These are phyloP conservation scores for Cyanoliseus patagonus DNA, from an alignment of 2,113 vertebrate genomes.

Conservation along the genomic window DNA sequence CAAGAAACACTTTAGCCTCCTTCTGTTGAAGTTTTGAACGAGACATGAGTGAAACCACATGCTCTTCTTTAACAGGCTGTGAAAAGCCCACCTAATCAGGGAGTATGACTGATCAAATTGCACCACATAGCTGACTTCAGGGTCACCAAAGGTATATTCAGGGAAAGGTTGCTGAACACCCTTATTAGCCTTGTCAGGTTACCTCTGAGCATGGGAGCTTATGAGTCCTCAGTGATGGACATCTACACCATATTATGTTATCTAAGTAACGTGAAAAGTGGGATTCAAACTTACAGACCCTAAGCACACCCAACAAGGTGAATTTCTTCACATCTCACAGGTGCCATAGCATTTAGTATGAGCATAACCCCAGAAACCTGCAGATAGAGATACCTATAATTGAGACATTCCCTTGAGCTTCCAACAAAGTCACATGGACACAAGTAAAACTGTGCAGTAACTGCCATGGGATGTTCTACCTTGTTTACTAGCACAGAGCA, in stretches of 20 bases:
- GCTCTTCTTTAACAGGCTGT: background rate
- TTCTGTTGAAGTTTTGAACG: background rate
- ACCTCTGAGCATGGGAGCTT: background rate
- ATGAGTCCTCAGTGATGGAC: background rate
- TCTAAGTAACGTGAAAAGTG: background rate
- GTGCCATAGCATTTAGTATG: background rate
- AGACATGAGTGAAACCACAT: background rate
- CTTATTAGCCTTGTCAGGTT: background rate
- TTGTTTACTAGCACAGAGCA: background rate
- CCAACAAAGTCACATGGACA: background rate
- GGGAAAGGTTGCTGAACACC: background rate
- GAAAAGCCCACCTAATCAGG: background rate
- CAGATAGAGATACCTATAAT: background rate
- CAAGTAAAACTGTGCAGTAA: background rate
- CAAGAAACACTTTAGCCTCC: background rate
- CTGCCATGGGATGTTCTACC: background rate
- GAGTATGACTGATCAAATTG: background rate
- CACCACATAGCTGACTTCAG: background rate
- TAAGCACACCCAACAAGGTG: background rate
- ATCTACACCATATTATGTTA: background rate
- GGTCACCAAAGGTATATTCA: background rate
- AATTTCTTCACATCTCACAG: background rate
- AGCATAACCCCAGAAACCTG: background rate
- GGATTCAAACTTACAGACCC: background rate
- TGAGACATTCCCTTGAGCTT: background rate